Conservation (phyloP, 2,888 invertebrate species). For the Melinopterus prodromus region DNA sequence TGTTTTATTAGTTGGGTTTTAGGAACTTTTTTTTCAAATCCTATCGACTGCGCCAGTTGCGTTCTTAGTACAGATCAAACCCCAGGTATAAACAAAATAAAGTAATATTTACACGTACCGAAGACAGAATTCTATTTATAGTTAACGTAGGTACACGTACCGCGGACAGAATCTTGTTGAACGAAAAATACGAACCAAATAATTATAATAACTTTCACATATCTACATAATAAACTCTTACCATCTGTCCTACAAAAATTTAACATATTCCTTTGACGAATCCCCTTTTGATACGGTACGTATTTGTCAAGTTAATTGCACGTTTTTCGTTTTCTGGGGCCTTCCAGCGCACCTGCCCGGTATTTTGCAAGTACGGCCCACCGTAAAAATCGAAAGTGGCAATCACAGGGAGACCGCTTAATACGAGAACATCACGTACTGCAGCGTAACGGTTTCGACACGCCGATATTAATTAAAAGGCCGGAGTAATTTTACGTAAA, state of each 20-base stretch:
- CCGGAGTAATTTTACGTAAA: neutral
- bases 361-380: neutral
- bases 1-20: too few relatives aligned
- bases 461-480: neutral
- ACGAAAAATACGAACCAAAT: too few relatives aligned
- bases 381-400: constrained; percentile 4
- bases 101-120: too few relatives aligned
- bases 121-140: too few relatives aligned
- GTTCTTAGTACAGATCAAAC: too few relatives aligned
- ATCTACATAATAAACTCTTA: neutral
- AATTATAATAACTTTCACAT: too few relatives aligned
- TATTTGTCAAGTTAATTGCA: neutral
- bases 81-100: too few relatives aligned
- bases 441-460: neutral
- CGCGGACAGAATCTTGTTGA: too few relatives aligned
- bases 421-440: neutral
- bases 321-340: neutral
- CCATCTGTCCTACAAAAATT: neutral
- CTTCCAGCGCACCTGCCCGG: neutral
- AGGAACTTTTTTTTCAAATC: too few relatives aligned
- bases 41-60: too few relatives aligned
- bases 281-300: neutral
- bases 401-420: neutral
- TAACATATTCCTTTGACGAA: neutral
- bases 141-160: too few relatives aligned